Percentiles rank a stretch among this genome's conserved stretches.
These are phyloP conservation scores for Saccopteryx leptura DNA, from an alignment of 2,113 vertebrate genomes.

Conservation along the genomic window DNA sequence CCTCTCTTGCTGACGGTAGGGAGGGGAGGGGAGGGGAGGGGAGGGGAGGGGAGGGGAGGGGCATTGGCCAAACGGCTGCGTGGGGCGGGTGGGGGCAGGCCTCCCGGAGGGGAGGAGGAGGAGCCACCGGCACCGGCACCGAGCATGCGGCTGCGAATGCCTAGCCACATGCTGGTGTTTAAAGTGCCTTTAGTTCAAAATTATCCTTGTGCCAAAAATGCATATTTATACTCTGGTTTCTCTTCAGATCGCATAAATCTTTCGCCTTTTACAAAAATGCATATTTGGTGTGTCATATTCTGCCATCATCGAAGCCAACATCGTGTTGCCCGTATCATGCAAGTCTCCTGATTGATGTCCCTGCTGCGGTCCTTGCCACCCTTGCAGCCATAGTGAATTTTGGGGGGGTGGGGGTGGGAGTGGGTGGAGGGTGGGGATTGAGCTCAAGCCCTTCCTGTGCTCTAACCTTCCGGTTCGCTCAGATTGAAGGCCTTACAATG, in stretches of 20 bases:
- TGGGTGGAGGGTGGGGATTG: too few relatives aligned
- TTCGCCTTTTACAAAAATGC: too few relatives aligned
- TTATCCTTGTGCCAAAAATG: neutral
- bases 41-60: neutral
- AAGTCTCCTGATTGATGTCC: neutral
- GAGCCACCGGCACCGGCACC: neutral
- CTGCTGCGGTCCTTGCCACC: neutral
- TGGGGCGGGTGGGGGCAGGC: neutral
- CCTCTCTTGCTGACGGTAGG: neutral
- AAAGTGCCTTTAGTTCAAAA: neutral
- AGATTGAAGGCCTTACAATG: neutral
- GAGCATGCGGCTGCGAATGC: neutral
- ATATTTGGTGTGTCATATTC: neutral
- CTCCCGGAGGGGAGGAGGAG: neutral
- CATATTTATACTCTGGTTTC: too few relatives aligned
- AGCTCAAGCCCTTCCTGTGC: neutral
- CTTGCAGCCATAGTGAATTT: neutral
- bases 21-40: neutral
- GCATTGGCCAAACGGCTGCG: neutral
- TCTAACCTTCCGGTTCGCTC: neutral
- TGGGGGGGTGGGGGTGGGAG: rapidly evolving
- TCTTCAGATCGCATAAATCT: too few relatives aligned
- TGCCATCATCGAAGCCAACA: neutral
- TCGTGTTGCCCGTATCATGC: neutral
- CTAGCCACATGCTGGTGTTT: neutral